phyloP scores from a whole-genome alignment of 1,140 invertebrate species.

The Drosophila lacertosa region DNA sequence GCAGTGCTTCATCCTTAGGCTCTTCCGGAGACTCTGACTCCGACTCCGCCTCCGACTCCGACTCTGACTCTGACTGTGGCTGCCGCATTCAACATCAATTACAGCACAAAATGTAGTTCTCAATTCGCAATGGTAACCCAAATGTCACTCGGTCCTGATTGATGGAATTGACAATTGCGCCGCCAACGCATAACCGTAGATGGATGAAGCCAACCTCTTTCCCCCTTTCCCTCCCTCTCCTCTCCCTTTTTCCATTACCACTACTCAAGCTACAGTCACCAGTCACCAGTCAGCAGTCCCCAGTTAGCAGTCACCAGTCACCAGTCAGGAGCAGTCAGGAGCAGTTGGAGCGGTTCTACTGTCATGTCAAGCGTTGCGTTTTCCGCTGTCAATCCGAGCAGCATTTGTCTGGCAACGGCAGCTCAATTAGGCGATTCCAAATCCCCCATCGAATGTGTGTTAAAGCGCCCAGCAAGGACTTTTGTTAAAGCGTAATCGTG shows the following conservation, averaged over 20 bases:
- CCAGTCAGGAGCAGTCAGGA: conserved; percentile 1
- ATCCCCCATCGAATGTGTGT: conserved; percentile 22
- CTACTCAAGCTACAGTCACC: background rate
- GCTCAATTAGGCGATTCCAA: conserved; percentile 58
- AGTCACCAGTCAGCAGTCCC: background rate
- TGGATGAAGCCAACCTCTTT: background rate
- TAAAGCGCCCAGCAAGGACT: background rate
- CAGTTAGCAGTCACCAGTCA: background rate
- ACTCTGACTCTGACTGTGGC: background rate
- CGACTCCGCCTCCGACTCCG: too few species aligned
- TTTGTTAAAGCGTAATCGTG: background rate
- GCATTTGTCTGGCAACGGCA: conserved; percentile 62
- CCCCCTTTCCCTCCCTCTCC: background rate
- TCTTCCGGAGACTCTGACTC: background rate
- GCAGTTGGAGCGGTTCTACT: conserved; percentile 16
- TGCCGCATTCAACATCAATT: conserved; percentile 55
- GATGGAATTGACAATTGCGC: conserved; percentile 74
- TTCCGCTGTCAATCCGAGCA: conserved; percentile 59
- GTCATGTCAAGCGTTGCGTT: conserved; percentile 60
- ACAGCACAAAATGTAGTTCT: conserved; percentile 51
- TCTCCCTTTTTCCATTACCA: background rate
- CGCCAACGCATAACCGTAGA: conserved; percentile 34
- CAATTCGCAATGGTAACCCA: conserved; percentile 47
- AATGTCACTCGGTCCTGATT: conserved; percentile 70
- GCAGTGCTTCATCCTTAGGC: conserved; percentile 3